Percentiles rank a stretch among this genome's conserved stretches.
Conservation (phyloP, 2,888 invertebrate genomes). For the Lasioglossum leucozonium region DNA sequence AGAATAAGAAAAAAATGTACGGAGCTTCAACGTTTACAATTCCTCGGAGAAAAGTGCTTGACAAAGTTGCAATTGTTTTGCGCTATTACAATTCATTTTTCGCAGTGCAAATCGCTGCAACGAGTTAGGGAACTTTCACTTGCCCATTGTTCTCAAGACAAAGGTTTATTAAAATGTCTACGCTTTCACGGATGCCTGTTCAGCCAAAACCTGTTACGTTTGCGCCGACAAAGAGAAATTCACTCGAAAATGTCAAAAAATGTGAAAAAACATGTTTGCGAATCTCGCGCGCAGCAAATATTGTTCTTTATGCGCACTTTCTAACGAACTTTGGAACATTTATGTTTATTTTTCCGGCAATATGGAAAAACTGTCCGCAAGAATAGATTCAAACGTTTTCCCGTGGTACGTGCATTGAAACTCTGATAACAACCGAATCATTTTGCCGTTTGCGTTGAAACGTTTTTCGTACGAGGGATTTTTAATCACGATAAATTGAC, state of each 20-base stretch:
- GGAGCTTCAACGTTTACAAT: no score
- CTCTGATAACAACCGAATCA: neutral
- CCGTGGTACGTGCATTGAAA: neutral
- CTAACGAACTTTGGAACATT: neutral
- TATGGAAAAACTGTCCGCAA: neutral
- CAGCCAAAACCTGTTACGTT: neutral
- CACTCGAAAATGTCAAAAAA: neutral
- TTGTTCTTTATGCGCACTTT: neutral
- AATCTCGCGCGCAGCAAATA: neutral
- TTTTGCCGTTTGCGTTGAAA: neutral
- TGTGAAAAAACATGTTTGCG: neutral
- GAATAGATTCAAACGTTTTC: neutral
- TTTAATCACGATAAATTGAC: no score
- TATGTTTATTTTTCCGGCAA: neutral
- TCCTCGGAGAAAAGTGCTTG: neutral
- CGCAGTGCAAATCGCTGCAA: neutral
- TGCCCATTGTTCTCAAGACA: neutral
- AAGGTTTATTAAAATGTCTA: neutral
- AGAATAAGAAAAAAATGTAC: neutral
- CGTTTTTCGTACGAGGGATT: neutral
- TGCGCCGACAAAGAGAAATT: neutral
- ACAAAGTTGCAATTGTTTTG: neutral
- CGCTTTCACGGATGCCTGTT: neutral
- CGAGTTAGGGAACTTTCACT: neutral
- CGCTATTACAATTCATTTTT: neutral